Conservation (phyloP, 2,797 vertebrate genomes). For the Acrossocheilus wenchowensis region DNA sequence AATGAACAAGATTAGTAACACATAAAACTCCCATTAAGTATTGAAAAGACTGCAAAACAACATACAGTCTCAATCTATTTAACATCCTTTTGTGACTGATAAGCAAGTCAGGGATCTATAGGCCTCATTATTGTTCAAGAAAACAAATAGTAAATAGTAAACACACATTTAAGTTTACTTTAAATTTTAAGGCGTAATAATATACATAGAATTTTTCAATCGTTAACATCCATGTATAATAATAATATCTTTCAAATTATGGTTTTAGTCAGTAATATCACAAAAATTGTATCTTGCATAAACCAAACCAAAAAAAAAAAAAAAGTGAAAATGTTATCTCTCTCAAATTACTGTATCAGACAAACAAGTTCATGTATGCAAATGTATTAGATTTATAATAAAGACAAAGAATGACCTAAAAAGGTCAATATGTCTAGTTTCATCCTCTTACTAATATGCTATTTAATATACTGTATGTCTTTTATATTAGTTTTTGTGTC, state of each 20-base stretch:
- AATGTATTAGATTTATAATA: slow-evolving; percentile 15
- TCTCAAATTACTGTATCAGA: background rate
- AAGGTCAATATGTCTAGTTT: background rate
- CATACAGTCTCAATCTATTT: slow-evolving; percentile 33
- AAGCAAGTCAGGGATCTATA: slow-evolving; percentile 34
- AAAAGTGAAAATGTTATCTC: slow-evolving; percentile 1
- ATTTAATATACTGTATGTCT: slow-evolving; percentile 23
- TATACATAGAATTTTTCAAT: slow-evolving; percentile 53
- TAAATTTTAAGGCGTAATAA: slow-evolving; percentile 54
- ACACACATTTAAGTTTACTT: slow-evolving; percentile 29
- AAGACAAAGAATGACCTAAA: background rate
- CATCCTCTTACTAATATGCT: background rate
- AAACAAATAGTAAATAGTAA: slow-evolving; percentile 34
- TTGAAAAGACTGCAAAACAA: slow-evolving; percentile 67
- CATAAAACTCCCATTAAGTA: slow-evolving; percentile 66
- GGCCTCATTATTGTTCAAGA: slow-evolving; percentile 14
- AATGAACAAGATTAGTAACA: slow-evolving; percentile 51
- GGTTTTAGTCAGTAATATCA: slow-evolving; percentile 12
- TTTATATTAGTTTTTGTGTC: slow-evolving; percentile 31
- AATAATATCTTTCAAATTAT: slow-evolving; percentile 10
- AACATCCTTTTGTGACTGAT: slow-evolving; percentile 37
- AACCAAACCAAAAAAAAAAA: slow-evolving; percentile 25
- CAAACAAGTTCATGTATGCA: slow-evolving; percentile 8
- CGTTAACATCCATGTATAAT: background rate
- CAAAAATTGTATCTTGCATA: slow-evolving; percentile 15